Evolutionary conservation across 2,888 invertebrate genomes (phyloP).

Genomic region (Sesia apiformis): DNA sequence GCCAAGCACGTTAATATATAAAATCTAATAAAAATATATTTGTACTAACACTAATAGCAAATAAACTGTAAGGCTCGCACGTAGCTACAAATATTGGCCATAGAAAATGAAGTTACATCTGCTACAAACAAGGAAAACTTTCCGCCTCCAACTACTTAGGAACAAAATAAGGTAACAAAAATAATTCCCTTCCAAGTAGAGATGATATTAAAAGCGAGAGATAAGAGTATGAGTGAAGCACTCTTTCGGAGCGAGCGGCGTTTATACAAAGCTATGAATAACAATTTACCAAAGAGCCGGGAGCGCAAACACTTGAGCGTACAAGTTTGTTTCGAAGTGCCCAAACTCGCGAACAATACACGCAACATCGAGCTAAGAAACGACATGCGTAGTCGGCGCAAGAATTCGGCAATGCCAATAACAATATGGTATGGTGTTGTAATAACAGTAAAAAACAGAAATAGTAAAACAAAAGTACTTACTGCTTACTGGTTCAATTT

Average conservation of each 20-base stretch:
- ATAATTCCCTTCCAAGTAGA: conserved; percentile 47
- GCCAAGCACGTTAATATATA: too few species aligned
- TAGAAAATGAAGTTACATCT: not conserved
- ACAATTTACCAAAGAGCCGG: conserved; percentile 69
- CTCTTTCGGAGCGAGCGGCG: conserved; percentile 55
- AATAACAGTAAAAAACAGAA: too few species aligned
- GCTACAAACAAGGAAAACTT: conserved; percentile 3
- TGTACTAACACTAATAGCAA: too few species aligned
- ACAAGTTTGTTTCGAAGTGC: conserved; percentile 68
- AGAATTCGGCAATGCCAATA: too few species aligned
- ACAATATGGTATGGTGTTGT: too few species aligned
- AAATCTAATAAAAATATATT: too few species aligned
- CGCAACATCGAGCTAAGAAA: conserved; percentile 49
- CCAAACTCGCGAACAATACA: conserved; percentile 64
- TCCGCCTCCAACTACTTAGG: conserved; percentile 26
- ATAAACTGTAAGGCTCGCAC: too few species aligned
- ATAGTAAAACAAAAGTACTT: too few species aligned
- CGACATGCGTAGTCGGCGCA: not conserved
- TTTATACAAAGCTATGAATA: conserved; percentile 72
- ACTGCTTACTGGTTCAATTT: too few species aligned
- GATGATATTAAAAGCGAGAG: conserved; percentile 55
- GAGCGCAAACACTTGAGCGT: conserved; percentile 65
- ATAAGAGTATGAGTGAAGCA: conserved; percentile 61
- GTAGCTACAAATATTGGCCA: too few species aligned
- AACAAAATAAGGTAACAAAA: conserved; percentile 31